Percentiles rank a stretch among this genome's conserved stretches.
Evolutionary conservation across 2,888 invertebrate genomes (phyloP).

Genomic region (Eilema griseolum): DNA sequence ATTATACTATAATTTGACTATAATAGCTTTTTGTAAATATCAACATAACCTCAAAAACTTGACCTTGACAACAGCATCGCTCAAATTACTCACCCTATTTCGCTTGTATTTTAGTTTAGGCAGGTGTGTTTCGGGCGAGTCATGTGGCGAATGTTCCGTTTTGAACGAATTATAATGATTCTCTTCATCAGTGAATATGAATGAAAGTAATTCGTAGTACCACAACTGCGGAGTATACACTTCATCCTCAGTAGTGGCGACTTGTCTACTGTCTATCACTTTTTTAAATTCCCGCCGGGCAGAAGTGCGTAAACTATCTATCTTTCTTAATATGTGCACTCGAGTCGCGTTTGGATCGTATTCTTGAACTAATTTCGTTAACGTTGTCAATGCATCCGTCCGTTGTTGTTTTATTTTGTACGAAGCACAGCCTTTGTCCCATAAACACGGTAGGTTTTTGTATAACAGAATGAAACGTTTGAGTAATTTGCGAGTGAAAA

Average conservation of each 20-base stretch:
- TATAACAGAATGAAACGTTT: conserved; percentile 71
- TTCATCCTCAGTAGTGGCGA: conserved; percentile 60
- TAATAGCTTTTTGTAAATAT: background rate
- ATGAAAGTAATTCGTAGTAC: conserved; percentile 75
- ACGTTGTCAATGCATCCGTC: conserved; percentile 69
- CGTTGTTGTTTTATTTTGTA: conserved; percentile 73
- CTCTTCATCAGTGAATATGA: conserved; percentile 64
- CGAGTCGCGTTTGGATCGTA: conserved; percentile 74
- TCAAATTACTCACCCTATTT: background rate
- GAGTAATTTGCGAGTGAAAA: conserved; percentile 73
- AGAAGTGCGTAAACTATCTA: conserved; percentile 79
- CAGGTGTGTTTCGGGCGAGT: background rate
- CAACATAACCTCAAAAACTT: background rate
- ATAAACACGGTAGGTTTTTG: conserved; percentile 70
- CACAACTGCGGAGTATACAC: conserved; percentile 73
- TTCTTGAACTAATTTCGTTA: conserved; percentile 73
- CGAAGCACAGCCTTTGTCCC: conserved; percentile 65
- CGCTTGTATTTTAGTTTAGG: background rate
- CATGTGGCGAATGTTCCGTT: conserved; percentile 38
- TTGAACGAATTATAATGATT: conserved; percentile 27
- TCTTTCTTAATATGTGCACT: conserved; percentile 77
- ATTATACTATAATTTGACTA: no score
- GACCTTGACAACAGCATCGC: background rate
- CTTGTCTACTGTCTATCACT: conserved; percentile 64
- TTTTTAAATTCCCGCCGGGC: conserved; percentile 74